A percentile compares a stretch with the other conserved stretches of the same genome.
Conservation (phyloP, 2,113 vertebrate genomes). For the Oryzias woworae region DNA sequence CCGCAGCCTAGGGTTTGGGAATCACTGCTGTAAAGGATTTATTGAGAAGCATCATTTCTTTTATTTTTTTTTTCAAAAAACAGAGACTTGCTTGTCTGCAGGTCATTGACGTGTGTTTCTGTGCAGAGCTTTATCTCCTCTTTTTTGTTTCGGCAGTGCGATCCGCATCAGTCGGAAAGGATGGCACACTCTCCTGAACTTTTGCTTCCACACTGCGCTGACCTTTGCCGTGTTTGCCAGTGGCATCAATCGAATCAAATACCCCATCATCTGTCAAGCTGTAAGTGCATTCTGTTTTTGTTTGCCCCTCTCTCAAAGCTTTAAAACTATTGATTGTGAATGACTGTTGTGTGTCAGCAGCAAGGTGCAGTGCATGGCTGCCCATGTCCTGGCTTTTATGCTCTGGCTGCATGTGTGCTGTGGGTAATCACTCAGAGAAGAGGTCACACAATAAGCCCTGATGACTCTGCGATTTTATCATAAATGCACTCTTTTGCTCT, state of each 20-base stretch:
- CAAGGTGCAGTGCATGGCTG: slow-evolving; percentile 20
- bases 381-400: slow-evolving; percentile 12
- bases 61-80: too few species aligned
- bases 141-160: slow-evolving; percentile 75
- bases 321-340: slow-evolving; percentile 57
- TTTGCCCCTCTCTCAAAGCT: slow-evolving; percentile 38
- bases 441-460: slow-evolving; percentile 21
- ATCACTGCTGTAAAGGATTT: too few species aligned
- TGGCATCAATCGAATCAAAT: slow-evolving; percentile 95
- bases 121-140: slow-evolving; percentile 22
- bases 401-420: slow-evolving; percentile 17
- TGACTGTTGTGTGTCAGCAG: slow-evolving; percentile 31
- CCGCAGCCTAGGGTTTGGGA: too few species aligned
- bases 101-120: too few species aligned
- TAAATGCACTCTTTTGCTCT: slow-evolving; percentile 14
- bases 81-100: too few species aligned
- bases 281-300: slow-evolving; percentile 84
- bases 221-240: slow-evolving; percentile 96
- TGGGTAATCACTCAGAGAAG: slow-evolving; percentile 14
- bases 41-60: too few species aligned
- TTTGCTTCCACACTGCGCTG: slow-evolving; percentile 95
- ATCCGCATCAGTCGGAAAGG: slow-evolving; percentile 97
- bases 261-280: slow-evolving; percentile 95
- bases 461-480: slow-evolving; percentile 27
- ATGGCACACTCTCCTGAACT: slow-evolving; percentile 97